These are phyloP conservation scores for Atlantisia rogersi DNA, from an alignment of 2,113 vertebrate genomes.

Conservation along the genomic window DNA sequence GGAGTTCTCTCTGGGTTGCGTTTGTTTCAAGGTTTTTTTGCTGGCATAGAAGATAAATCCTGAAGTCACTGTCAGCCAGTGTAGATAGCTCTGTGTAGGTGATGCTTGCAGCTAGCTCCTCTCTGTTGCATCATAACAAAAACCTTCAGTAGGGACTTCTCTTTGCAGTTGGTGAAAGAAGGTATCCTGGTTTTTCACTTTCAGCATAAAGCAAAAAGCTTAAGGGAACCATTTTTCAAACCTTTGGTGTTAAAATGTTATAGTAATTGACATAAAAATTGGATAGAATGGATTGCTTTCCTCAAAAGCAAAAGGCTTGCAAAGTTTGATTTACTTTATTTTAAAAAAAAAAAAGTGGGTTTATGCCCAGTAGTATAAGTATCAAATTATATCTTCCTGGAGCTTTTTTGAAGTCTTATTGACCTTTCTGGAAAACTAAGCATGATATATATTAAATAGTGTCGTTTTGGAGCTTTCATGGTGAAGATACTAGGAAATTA, in stretches of 20 bases:
- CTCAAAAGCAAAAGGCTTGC: neutral
- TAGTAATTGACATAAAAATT: neutral
- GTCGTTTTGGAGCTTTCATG: neutral
- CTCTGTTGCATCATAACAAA: neutral
- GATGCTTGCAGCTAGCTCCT: neutral
- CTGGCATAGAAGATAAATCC: neutral
- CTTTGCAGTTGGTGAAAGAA: neutral
- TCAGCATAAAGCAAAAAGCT: neutral
- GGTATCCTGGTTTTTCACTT: neutral
- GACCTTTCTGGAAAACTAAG: neutral
- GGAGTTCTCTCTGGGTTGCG: neutral
- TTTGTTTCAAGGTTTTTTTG: neutral
- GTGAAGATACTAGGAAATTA: neutral
- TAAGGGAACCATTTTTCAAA: neutral
- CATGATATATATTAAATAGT: neutral
- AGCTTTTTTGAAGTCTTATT: neutral
- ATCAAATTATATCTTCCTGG: neutral
- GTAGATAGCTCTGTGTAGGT: neutral
- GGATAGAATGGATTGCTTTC: neutral
- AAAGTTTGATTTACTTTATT: neutral
- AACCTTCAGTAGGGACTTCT: neutral
- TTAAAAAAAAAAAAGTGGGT: rapidly evolving
- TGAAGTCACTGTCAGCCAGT: neutral
- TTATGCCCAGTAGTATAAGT: neutral
- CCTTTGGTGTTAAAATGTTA: neutral